Conservation (phyloP, 2,797 vertebrate genomes). For the Manis crassicaudata region DNA sequence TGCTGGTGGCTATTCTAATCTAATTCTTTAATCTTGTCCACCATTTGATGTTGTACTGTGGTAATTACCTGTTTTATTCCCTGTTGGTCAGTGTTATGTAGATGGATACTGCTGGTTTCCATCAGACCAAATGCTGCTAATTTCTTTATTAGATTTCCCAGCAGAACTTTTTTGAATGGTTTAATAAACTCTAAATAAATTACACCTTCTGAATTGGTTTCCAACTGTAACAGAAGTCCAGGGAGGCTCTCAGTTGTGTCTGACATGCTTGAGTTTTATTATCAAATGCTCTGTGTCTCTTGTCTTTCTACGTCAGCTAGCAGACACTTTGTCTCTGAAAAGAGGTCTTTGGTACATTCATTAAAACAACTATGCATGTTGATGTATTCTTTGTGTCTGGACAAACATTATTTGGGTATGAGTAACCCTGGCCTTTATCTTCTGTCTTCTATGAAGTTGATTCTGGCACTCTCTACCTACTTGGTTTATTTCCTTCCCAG, state of each 20-base stretch:
- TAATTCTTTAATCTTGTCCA: conserved; percentile 64
- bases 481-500: background rate
- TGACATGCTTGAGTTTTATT: conserved; percentile 54
- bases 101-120: conserved; percentile 38
- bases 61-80: conserved; percentile 74
- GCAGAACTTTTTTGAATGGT: conserved; percentile 65
- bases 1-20: conserved; percentile 54
- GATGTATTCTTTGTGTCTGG: background rate
- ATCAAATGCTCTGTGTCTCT: background rate
- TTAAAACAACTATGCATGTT: conserved; percentile 17
- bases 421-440: conserved; percentile 38
- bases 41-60: conserved; percentile 55
- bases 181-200: conserved; percentile 77
- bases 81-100: conserved; percentile 73
- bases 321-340: conserved; percentile 60
- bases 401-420: background rate
- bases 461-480: background rate
- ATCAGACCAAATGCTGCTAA: conserved; percentile 55
- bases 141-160: conserved; percentile 74
- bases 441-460: background rate
- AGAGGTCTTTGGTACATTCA: background rate
- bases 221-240: conserved; percentile 47
- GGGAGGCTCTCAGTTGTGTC: conserved; percentile 36
- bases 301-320: background rate
- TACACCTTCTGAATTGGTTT: conserved; percentile 56